phyloP scores from a whole-genome alignment of 2,113 vertebrate species.

The Vanacampus margaritifer region DNA sequence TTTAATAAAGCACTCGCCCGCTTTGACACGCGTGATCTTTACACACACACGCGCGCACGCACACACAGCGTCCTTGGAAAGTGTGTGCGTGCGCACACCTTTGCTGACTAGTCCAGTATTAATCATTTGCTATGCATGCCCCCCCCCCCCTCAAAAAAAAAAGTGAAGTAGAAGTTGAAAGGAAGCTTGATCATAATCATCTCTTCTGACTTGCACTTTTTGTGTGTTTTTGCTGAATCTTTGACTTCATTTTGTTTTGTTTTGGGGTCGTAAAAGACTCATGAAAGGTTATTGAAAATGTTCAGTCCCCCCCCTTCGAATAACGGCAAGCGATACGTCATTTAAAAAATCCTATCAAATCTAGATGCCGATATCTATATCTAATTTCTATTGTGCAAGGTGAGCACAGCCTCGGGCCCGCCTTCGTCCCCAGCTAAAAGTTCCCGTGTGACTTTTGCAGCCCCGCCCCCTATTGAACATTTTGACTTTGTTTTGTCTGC shows the following conservation, averaged over 20 bases:
- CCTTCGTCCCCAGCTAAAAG: not conserved
- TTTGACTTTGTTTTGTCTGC: slow-evolving; percentile 4
- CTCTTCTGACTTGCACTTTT: not conserved
- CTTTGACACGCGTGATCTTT: slow-evolving; percentile 40
- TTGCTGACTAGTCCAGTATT: slow-evolving; percentile 18
- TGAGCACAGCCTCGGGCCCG: not conserved
- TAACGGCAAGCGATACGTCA: not conserved
- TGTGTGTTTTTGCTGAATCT: not conserved
- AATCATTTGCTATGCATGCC: slow-evolving; percentile 19
- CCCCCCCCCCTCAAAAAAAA: not conserved
- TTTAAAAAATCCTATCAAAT: too few species aligned
- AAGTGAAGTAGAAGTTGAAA: not conserved
- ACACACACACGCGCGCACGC: slow-evolving; percentile 7
- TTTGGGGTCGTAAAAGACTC: too few species aligned
- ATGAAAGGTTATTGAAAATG: too few species aligned
- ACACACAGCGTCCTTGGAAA: slow-evolving; percentile 32
- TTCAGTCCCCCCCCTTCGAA: not conserved
- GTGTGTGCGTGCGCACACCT: not conserved
- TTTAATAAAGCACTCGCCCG: slow-evolving; percentile 55
- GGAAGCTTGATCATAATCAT: not conserved
- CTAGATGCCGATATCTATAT: too few species aligned
- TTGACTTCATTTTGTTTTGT: not conserved
- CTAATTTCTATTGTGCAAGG: not conserved
- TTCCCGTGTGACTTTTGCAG: not conserved
- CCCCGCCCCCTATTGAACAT: not conserved